Base-by-base conservation (phyloP, 1,140 invertebrate species). In the Agrypnia vestita region DNA sequence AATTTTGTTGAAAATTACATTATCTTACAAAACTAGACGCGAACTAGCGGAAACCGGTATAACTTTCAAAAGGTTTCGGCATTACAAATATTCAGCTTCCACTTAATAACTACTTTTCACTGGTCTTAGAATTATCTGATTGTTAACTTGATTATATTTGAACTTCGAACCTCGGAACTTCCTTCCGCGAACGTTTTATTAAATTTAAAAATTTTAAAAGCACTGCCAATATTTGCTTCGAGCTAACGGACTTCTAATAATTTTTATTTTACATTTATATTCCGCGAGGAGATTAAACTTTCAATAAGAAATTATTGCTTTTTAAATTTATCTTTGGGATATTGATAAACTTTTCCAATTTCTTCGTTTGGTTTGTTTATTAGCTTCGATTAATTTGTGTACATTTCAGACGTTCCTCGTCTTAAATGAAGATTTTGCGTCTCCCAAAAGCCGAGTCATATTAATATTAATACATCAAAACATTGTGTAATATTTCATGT, bases 301-400 rank as follows among this genome's bases (percentile, higher is more conserved):
- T 0, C 7, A 43, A 62, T 25, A 62, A 62, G 25, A 13, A 35
- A 12, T 43, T 62, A 21, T 12, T 62, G 13, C 19, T 13, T 12
- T 62, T 62, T 62, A 43, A 62, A 62, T 21, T 21, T 25, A 62
- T 35, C 59, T 35, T 15, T 10, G 59, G 21, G 25, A 62, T 35
- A 62, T 35, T 62, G 19, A 13, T 4, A 21, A 62, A 62, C 17
- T 62, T 62, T 62, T 56, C 53, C 59, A 62, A 62, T 62, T 62
- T 35, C 17, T 25, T 62, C 4, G 25, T 13, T 62, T 62, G 59
- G 25, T 25, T 62, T 62, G 59, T 21, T 62, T 62, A 62, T 25
- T 25, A 51, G n/a, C 49, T 51, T 51, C 8, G 25, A 35, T 35
- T 35, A 35, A 35, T 35, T 6, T 35, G 25, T 35, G 25, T 35